Evolutionary conservation across 1,140 invertebrate species (phyloP), one percentile per base, ranked within the genome.

Genomic region (Polypedilum vanderplanki): DNA sequence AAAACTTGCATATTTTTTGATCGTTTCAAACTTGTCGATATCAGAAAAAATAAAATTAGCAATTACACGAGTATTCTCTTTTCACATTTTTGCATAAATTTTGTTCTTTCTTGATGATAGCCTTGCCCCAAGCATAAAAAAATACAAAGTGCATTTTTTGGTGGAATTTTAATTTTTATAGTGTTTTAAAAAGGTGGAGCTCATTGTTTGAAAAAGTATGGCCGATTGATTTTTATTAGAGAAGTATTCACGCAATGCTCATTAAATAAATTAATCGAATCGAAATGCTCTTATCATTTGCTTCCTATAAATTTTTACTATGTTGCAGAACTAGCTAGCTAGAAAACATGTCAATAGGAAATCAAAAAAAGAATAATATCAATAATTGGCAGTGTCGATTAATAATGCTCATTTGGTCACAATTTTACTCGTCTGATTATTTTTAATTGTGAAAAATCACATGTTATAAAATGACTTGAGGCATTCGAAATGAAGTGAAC

Each of bases 121-220:
- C 65, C 65, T 70, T 70, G 65, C 65, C 65, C 20, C 15, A 70
- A 22, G 65, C 65, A 70, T 70, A 18, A 18, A 70, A 70, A 70
- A 70, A 70, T 20, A 70, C 2, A 70, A 18, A 70, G 24, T 33
- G 24, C 24, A 33, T 33, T 5, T 33, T 33, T 33, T 33, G 24
- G 24, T 22, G 9, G 20, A 70, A 70, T 20, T 70, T 70, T 70
- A 18, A 70, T 70, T 70, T 70, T n/a, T 57, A 57, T 57, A 22
- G 65, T 70, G 65, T 22, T 20, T 70, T 70, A 70, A 70, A 70
- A 70, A 70, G 65, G 65, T 18, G 65, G 65, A 70, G 65, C 18
- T 22, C 65, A 46, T 57, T 57, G 12, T 15, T 57, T 57, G 10
- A 12, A 46, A 57, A 57, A 57, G 12, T 15, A 57, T 57, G 46